Evolutionary conservation across 2,113 vertebrate genomes (phyloP).

Genomic region (Lophotis ruficrista): DNA sequence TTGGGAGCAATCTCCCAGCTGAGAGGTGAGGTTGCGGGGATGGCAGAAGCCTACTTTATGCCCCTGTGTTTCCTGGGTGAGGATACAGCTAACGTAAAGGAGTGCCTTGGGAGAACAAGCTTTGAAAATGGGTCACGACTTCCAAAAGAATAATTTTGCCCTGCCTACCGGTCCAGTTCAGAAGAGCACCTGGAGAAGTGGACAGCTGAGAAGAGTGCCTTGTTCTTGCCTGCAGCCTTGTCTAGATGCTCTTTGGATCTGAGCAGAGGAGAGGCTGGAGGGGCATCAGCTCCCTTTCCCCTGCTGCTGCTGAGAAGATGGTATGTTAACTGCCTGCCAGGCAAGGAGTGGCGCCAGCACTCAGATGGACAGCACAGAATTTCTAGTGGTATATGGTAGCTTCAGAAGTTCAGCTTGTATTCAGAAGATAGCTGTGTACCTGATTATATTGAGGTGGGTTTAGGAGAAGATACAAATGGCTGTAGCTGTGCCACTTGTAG

Average conservation of each 20-base stretch:
- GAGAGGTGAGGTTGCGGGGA: rapidly evolving
- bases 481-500: not conserved
- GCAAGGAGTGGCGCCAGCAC: not conserved
- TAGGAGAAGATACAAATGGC: not conserved
- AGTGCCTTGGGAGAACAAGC: not conserved
- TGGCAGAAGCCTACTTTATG: not conserved
- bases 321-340: not conserved
- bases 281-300: not conserved
- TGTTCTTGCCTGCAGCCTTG: not conserved
- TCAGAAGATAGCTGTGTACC: not conserved
- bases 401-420: not conserved
- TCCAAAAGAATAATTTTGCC: not conserved
- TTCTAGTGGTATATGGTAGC: not conserved
- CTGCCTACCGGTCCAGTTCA: not conserved
- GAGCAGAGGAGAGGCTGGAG: not conserved
- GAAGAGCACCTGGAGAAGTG: not conserved
- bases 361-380: not conserved
- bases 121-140: not conserved
- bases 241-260: not conserved
- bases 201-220: not conserved
- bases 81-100: not conserved
- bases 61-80: not conserved
- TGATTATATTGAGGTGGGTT: not conserved
- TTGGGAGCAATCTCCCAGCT: not conserved
- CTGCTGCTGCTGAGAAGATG: not conserved